Conservation (phyloP, 2,888 invertebrate species). For the Keiferia lycopersicella region DNA sequence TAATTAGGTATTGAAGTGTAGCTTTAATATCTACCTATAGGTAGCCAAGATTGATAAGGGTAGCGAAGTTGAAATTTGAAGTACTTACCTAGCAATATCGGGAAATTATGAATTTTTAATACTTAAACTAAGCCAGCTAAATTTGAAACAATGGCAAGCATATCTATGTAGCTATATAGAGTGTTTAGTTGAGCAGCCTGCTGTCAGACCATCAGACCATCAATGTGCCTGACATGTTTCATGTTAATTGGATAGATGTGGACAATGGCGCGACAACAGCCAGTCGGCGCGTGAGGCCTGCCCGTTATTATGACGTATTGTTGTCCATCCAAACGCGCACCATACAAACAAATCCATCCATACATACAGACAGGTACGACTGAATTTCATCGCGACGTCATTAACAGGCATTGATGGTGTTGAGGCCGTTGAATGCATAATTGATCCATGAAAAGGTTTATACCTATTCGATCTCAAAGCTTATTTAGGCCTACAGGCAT, state of each 20-base stretch:
- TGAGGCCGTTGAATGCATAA: slow-evolving; percentile 9
- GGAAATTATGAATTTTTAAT: too few relatives aligned
- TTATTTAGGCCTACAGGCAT: background rate
- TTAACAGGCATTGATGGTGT: slow-evolving; percentile 14
- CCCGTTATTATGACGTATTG: slow-evolving; percentile 72
- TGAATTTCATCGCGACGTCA: slow-evolving; percentile 7
- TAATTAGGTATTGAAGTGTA: slow-evolving; percentile 16
- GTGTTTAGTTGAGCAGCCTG: slow-evolving; percentile 2
- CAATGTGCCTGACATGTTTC: slow-evolving; percentile 71
- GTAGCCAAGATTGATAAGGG: too few relatives aligned
- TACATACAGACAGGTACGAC: slow-evolving; percentile 31
- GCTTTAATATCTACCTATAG: slow-evolving; percentile 3
- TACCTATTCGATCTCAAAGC: background rate
- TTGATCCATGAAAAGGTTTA: slow-evolving; percentile 4
- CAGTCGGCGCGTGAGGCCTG: slow-evolving; percentile 42
- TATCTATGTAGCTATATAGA: background rate
- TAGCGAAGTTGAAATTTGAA: too few relatives aligned
- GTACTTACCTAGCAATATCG: too few relatives aligned
- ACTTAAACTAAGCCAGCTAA: too few relatives aligned
- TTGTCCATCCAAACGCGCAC: slow-evolving; percentile 56
- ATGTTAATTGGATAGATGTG: slow-evolving; percentile 72
- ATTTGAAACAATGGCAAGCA: slow-evolving; percentile 57
- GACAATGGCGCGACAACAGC: slow-evolving; percentile 60
- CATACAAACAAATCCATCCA: slow-evolving; percentile 17
- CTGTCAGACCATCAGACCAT: slow-evolving; percentile 42